These are phyloP conservation scores for Lochmaea crataegi DNA, from an alignment of 2,888 invertebrate species.

Conservation along the genomic window DNA sequence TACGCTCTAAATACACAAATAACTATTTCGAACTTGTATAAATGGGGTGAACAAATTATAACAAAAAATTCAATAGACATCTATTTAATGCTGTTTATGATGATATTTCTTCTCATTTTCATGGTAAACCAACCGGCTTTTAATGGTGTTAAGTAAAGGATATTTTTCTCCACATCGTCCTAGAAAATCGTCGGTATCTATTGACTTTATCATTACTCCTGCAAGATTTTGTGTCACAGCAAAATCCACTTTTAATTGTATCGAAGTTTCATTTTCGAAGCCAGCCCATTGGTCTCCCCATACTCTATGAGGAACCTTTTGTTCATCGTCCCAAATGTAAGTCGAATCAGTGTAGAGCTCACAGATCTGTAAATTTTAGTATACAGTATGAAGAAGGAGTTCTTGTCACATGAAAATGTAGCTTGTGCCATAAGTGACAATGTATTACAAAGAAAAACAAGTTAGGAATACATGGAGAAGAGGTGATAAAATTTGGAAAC, in stretches of 20 bases:
- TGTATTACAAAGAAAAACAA: too few species aligned
- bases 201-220: constrained; percentile 81
- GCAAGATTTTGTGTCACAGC: constrained; percentile 58
- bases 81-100: too few species aligned
- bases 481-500: too few species aligned
- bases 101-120: constrained; percentile 2
- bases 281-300: constrained; percentile 74
- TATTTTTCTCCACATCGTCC: constrained; percentile 67
- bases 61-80: too few species aligned
- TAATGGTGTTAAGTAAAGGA: constrained; percentile 47
- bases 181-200: constrained; percentile 81
- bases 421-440: background rate
- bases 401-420: background rate
- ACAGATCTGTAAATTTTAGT: constrained; percentile 53
- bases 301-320: constrained; percentile 71
- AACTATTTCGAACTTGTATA: too few species aligned
- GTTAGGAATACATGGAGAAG: too few species aligned
- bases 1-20: too few species aligned
- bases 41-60: too few species aligned
- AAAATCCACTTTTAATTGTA: constrained; percentile 65
- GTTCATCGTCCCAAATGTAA: constrained; percentile 59
- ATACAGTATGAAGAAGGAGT: background rate
- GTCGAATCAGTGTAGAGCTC: constrained; percentile 50
- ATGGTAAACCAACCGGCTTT: constrained; percentile 30
- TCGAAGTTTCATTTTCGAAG: constrained; percentile 72